Evolutionary conservation across 2,888 invertebrate species (phyloP), one percentile per base, ranked within the genome.

Genomic region (Ectemnius cavifrons): DNA sequence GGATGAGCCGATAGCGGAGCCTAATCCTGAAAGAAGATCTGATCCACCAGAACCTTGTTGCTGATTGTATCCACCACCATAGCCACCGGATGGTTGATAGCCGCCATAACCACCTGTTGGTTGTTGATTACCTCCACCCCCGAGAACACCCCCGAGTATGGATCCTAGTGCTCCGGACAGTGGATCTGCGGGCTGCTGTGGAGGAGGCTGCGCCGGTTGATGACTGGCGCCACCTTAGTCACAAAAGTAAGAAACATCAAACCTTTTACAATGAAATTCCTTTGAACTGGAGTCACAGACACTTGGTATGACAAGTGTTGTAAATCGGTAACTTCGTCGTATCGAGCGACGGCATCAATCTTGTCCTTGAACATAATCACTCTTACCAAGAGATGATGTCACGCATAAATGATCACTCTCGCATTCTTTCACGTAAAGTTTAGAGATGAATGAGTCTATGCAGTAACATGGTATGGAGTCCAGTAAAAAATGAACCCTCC

Each of bases 121-220:
- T 62, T 77, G 82, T 5, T 82, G 79, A 63, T 64, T 59, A 58
- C 84, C 84, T 56, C 87, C 87, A 28, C 88, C 87, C 3, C 90
- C 89, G 14, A 90, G 79, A 75, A 90, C 88, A 27, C 87, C 87
- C 23, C 90, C 89, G 8, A 90, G 76, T 63, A 90, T 80, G 0
- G 89, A 90, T 61, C 88, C 88, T 56, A 88, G 49, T 13, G 87
- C 79, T 70, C 90, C 89, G 13, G 85, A 78, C 3, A 89, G 69
- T 1, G 87, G 81, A 73, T 89, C 88, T 61, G 71, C 71, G 2
- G 82, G 49, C 16, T 81, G 85, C n/a, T 82, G 84, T 16, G 59
- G 74, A 8, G 78, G 59, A 60, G 74, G 67, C 37, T 71, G 76
- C 1, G 67, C 63, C 28, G 82, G 75, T 16, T 67, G 79, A 27